phyloP scores from a whole-genome alignment of 2,113 vertebrate genomes.

The Acanthochromis polyacanthus region DNA sequence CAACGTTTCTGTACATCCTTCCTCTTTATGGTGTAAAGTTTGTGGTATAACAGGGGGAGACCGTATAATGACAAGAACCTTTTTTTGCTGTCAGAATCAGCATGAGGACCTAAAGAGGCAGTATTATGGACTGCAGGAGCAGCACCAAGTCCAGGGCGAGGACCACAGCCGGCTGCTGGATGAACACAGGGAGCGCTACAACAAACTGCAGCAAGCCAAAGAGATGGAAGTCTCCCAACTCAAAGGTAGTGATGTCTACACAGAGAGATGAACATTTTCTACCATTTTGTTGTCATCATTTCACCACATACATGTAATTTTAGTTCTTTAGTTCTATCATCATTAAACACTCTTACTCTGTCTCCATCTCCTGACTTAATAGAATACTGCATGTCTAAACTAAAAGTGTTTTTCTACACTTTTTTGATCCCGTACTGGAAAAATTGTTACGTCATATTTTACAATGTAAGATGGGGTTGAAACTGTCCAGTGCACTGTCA shows the following conservation, averaged over 20 bases:
- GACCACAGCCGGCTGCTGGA: slow-evolving; percentile 89
- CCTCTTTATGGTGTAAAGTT: background rate
- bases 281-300: too few species aligned
- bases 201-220: slow-evolving; percentile 91
- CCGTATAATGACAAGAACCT: background rate
- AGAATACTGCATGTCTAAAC: slow-evolving; percentile 40
- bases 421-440: background rate
- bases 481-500: too few species aligned
- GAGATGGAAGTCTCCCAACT: slow-evolving; percentile 91
- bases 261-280: too few species aligned
- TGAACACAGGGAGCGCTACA: slow-evolving; percentile 90
- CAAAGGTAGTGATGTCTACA: slow-evolving; percentile 87
- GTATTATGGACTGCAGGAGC: slow-evolving; percentile 90
- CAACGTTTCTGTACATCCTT: background rate
- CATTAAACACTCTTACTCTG: slow-evolving; percentile 33
- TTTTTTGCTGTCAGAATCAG: slow-evolving; percentile 87
- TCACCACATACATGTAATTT: background rate
- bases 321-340: too few species aligned
- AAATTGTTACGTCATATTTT: background rate
- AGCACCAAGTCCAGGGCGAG: slow-evolving; percentile 90
- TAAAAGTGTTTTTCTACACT: background rate
- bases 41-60: background rate
- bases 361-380: slow-evolving; percentile 62
- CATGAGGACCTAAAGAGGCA: slow-evolving; percentile 96
- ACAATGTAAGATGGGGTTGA: background rate